Percentiles rank a stretch among this genome's conserved stretches.
phyloP scores from a whole-genome alignment of 2,113 vertebrate species.

The Dolichallabes microphthalmus region DNA sequence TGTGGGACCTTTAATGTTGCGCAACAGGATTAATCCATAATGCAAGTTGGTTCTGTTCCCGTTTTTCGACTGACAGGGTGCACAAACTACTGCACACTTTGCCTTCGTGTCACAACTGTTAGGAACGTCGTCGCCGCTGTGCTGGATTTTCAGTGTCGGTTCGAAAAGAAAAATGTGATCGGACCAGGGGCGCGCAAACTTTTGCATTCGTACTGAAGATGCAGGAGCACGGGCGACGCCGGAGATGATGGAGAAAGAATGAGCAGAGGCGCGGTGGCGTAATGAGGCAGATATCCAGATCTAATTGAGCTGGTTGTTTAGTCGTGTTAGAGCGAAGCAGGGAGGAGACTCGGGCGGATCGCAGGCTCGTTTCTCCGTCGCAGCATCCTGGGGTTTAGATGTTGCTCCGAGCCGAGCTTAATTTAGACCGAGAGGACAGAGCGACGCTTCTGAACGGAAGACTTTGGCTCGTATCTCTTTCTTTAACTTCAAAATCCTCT shows the following conservation, averaged over 20 bases:
- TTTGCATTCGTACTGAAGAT: neutral
- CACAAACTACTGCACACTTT: neutral
- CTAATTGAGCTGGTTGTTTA: neutral
- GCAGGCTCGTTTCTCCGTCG: slow-evolving; percentile 5
- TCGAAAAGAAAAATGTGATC: neutral
- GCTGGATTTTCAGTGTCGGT: too few relatives aligned
- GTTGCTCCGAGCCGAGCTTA: slow-evolving; percentile 37
- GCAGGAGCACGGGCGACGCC: neutral
- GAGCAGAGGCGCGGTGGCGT: neutral
- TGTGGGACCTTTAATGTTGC: neutral
- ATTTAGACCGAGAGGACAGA: slow-evolving; percentile 15
- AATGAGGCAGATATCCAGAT: neutral
- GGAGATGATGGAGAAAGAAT: neutral
- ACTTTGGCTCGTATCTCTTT: slow-evolving; percentile 21
- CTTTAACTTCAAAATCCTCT: slow-evolving; percentile 42
- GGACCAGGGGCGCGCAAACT: neutral
- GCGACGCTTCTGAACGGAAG: slow-evolving; percentile 18
- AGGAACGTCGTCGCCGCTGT: neutral
- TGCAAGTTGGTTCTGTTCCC: neutral
- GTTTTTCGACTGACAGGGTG: neutral
- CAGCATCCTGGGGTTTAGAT: slow-evolving; percentile 29
- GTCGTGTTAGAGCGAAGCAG: slow-evolving; percentile 18
- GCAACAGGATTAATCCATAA: neutral
- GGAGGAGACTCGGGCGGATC: slow-evolving; percentile 7
- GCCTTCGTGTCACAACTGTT: neutral